These are phyloP conservation scores for Drosophila guanche DNA, from an alignment of 1,140 invertebrate genomes.

Conservation along the genomic window DNA sequence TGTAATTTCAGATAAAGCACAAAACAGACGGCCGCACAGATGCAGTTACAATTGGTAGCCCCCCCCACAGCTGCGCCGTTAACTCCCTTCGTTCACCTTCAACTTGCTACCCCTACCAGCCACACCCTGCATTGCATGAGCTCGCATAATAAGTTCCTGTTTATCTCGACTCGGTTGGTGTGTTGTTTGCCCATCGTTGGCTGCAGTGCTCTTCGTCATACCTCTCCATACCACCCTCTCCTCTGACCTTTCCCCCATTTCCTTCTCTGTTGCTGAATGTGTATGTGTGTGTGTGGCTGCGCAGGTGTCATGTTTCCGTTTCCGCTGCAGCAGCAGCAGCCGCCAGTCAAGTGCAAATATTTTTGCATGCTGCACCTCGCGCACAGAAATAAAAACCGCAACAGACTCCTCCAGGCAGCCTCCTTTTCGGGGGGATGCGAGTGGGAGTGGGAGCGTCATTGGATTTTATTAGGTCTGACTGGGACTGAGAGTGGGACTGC, in stretches of 20 bases:
- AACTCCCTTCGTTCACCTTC: constrained; percentile 6
- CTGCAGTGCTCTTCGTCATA: constrained; percentile 15
- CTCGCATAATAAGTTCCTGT: constrained; percentile 79
- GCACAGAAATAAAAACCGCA: constrained; percentile 32
- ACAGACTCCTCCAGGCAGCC: constrained; percentile 1
- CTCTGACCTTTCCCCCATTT: too few species aligned
- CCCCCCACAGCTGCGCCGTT: constrained; percentile 7
- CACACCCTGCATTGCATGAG: constrained; percentile 55
- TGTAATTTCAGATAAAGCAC: constrained; percentile 70
- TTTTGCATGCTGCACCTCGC: constrained; percentile 47
- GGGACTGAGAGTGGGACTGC: background rate
- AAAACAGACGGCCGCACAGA: constrained; percentile 27
- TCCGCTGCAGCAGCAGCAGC: constrained; percentile 57
- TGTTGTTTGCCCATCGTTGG: constrained; percentile 57
- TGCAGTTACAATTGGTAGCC: constrained; percentile 22
- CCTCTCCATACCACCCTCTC: background rate
- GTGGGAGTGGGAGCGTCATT: constrained; percentile 5
- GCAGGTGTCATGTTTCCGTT: constrained; percentile 78
- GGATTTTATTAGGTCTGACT: constrained; percentile 56
- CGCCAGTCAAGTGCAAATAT: constrained; percentile 67
- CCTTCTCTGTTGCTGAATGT: background rate
- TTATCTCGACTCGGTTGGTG: constrained; percentile 69
- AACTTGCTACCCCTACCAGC: background rate
- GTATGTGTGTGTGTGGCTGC: constrained; percentile 39
- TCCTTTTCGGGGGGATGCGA: background rate